Conservation (phyloP, 2,888 invertebrate species). For the Villa cingulata region DNA sequence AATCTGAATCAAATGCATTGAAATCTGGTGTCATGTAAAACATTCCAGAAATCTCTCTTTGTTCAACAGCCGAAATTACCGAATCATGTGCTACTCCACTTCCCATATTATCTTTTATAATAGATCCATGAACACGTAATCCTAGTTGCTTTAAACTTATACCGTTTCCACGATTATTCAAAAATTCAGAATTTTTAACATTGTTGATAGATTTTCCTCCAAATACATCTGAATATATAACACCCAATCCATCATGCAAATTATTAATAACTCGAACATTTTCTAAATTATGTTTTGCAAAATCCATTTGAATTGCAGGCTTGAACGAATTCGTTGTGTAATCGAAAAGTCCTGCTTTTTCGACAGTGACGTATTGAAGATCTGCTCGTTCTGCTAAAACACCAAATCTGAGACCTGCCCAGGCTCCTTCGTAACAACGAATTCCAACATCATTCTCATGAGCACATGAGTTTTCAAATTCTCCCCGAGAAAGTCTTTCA, state of each 20-base stretch:
- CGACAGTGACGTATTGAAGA: conserved; percentile 75
- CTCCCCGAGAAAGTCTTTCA: conserved; percentile 46
- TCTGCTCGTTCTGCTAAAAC: conserved; percentile 76
- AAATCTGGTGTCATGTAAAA: conserved; percentile 57
- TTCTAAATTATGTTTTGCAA: conserved; percentile 68
- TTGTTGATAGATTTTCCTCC: conserved; percentile 69
- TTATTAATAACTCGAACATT: conserved; percentile 71
- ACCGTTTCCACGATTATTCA: conserved; percentile 74
- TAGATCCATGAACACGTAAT: conserved; percentile 59
- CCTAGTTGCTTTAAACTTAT: conserved; percentile 82
- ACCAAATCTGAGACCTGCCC: conserved; percentile 88
- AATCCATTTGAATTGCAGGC: conserved; percentile 80
- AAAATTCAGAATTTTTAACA: conserved; percentile 72
- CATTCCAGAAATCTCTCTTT: conserved; percentile 88
- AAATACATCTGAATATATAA: conserved; percentile 88
- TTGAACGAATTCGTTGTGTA: conserved; percentile 77
- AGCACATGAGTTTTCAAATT: conserved; percentile 78
- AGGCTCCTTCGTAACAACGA: conserved; percentile 77
- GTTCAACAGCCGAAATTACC: conserved; percentile 65
- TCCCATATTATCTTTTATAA: conserved; percentile 66
- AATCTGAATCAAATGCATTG: conserved; percentile 52
- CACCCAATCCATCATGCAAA: conserved; percentile 82
- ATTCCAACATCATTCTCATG: conserved; percentile 82
- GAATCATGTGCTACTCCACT: conserved; percentile 91
- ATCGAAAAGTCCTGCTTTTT: conserved; percentile 87